phyloP scores from a whole-genome alignment of 2,888 invertebrate species.

The Scaeva pyrastri region DNA sequence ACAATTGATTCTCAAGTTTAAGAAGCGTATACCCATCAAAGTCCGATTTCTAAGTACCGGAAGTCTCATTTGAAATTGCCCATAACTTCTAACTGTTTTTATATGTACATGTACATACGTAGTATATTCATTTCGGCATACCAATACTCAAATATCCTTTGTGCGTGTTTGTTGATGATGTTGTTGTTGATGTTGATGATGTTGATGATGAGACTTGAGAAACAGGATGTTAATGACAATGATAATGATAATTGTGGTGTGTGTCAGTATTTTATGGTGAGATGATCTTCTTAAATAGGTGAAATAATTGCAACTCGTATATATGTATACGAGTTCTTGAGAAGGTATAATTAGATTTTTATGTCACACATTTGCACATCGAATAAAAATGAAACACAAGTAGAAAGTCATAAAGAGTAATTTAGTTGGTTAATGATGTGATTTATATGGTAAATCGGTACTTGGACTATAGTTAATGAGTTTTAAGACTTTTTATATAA shows the following conservation, averaged over 20 bases:
- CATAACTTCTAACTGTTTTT: not conserved
- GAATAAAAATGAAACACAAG: not conserved
- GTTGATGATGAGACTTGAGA: not conserved
- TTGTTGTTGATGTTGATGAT: conserved; percentile 55
- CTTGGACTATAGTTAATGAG: too few species aligned
- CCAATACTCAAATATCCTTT: conserved; percentile 56
- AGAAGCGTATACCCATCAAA: conserved; percentile 43
- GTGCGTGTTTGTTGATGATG: conserved; percentile 67
- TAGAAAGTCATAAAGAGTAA: not conserved
- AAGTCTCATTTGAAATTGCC: conserved; percentile 50
- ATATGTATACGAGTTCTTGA: conserved; percentile 16
- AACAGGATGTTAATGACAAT: conserved; percentile 51
- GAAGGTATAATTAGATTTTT: conserved; percentile 66
- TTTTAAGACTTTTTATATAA: too few species aligned
- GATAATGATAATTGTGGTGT: conserved; percentile 42
- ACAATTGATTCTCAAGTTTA: conserved; percentile 73
- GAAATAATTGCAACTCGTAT: conserved; percentile 60
- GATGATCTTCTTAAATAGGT: conserved; percentile 75
- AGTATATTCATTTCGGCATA: too few species aligned
- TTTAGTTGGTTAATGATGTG: not conserved
- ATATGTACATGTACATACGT: not conserved
- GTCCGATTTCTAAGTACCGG: conserved; percentile 60
- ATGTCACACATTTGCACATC: conserved; percentile 52
- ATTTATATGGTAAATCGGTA: not conserved
- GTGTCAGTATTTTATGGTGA: conserved; percentile 35